These are phyloP conservation scores for Platerodrilus igneus DNA, from an alignment of 2,888 invertebrate genomes.

Conservation along the genomic window DNA sequence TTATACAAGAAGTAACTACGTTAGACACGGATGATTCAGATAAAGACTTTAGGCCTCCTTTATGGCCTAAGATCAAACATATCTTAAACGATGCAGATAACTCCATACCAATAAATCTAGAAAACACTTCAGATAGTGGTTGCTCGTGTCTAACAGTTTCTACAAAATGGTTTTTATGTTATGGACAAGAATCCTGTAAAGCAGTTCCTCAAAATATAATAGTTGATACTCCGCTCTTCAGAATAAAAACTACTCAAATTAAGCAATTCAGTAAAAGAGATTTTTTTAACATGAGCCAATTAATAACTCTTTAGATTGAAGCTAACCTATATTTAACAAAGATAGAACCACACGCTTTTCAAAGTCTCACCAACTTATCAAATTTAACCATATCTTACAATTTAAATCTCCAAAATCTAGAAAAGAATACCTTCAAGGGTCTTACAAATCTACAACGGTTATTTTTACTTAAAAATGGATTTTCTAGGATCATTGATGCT, in stretches of 20 bases:
- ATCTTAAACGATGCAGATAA: conserved; percentile 3
- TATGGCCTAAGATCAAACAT: conserved; percentile 15
- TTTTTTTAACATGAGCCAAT: conserved; percentile 43
- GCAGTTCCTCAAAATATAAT: conserved; percentile 51
- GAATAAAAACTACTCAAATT: conserved; percentile 53
- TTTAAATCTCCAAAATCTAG: conserved; percentile 47
- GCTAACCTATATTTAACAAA: conserved; percentile 52
- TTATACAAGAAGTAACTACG: no score
- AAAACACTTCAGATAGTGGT: conserved; percentile 36
- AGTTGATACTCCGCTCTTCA: conserved; percentile 44
- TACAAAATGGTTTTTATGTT: conserved; percentile 49
- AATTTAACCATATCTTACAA: conserved; percentile 57
- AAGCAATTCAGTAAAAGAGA: conserved; percentile 47
- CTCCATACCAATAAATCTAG: neutral
- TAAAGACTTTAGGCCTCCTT: conserved; percentile 17
- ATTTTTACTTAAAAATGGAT: conserved; percentile 55
- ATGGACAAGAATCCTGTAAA: conserved; percentile 52
- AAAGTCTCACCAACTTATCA: conserved; percentile 48
- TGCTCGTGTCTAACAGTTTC: conserved; percentile 52
- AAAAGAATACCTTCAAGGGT: conserved; percentile 51
- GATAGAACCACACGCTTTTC: conserved; percentile 52
- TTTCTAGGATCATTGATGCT: conserved; percentile 48
- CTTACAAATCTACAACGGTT: conserved; percentile 50
- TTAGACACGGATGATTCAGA: no score
- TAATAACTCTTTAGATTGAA: conserved; percentile 52